Conservation (phyloP, 2,888 invertebrate species). For the Xanthorhoe designata region DNA sequence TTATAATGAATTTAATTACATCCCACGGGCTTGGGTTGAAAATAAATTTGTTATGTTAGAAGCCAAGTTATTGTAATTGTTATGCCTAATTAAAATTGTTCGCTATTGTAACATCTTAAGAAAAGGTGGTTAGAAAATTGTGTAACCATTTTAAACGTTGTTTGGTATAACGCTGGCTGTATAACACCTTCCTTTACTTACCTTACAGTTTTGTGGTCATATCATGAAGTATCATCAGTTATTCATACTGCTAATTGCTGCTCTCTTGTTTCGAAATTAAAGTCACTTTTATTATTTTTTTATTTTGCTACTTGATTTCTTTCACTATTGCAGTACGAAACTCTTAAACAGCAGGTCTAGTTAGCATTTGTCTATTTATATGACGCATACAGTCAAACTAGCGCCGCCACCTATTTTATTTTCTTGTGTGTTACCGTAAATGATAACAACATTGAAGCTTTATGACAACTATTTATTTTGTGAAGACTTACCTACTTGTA, state of each 20-base stretch:
- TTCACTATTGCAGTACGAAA: too few relatives aligned
- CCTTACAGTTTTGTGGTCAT: too few relatives aligned
- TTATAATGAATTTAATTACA: not conserved
- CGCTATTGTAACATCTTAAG: not conserved
- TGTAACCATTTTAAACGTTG: not conserved
- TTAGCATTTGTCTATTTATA: too few relatives aligned
- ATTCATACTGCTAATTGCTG: too few relatives aligned
- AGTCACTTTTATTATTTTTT: too few relatives aligned
- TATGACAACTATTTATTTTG: not conserved
- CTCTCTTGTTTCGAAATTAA: too few relatives aligned
- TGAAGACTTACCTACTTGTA: not conserved
- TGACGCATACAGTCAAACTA: too few relatives aligned
- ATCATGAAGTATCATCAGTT: too few relatives aligned
- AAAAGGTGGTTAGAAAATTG: not conserved
- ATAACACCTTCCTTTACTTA: not conserved
- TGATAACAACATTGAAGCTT: not conserved
- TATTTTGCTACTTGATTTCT: too few relatives aligned
- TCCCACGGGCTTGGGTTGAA: not conserved
- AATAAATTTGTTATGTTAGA: not conserved
- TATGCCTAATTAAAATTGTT: constrained; percentile 13
- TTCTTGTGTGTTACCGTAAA: too few relatives aligned
- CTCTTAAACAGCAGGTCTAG: too few relatives aligned
- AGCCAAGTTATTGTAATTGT: constrained; percentile 3
- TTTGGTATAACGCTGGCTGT: not conserved
- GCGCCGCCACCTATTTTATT: too few relatives aligned